A percentile compares a stretch with the other conserved stretches of the same genome.
These are phyloP conservation scores for Prochilodus magdalenae DNA, from an alignment of 2,113 vertebrate genomes.

Conservation along the genomic window DNA sequence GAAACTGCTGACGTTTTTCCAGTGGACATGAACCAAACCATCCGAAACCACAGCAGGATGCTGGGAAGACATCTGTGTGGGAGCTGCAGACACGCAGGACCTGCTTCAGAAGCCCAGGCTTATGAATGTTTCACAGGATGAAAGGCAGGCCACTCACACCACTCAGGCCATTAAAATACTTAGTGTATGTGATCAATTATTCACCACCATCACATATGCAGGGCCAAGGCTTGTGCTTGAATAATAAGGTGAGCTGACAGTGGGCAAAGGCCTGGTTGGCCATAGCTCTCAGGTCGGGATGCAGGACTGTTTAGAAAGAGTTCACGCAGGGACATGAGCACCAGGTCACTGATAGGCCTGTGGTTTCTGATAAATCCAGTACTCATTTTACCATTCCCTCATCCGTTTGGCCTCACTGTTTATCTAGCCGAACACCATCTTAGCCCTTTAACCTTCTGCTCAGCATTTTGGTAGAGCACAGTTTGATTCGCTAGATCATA, in stretches of 20 bases:
- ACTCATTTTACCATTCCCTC: no score
- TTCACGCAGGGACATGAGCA: not conserved
- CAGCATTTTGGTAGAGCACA: no score
- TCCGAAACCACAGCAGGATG: not conserved
- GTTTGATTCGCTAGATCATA: no score
- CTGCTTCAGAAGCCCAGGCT: conserved; percentile 7
- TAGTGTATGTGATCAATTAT: conserved; percentile 46
- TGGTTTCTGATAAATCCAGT: no score
- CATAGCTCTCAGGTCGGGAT: no score
- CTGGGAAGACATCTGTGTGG: not conserved
- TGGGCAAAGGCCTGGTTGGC: not conserved
- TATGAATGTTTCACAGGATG: conserved; percentile 50
- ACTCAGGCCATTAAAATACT: conserved; percentile 41
- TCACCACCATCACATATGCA: conserved; percentile 22
- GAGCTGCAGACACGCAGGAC: not conserved
- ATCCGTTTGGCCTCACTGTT: no score
- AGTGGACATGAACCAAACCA: not conserved
- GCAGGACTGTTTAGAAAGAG: no score
- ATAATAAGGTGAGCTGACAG: not conserved
- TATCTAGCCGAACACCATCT: no score
- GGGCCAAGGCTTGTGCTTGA: not conserved
- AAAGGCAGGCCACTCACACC: conserved; percentile 4
- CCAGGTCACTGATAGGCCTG: no score
- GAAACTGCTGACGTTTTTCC: conserved; percentile 3
- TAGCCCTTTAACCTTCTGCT: no score